These are phyloP conservation scores for Prionace glauca DNA, from an alignment of 2,797 vertebrate genomes.

Conservation along the genomic window DNA sequence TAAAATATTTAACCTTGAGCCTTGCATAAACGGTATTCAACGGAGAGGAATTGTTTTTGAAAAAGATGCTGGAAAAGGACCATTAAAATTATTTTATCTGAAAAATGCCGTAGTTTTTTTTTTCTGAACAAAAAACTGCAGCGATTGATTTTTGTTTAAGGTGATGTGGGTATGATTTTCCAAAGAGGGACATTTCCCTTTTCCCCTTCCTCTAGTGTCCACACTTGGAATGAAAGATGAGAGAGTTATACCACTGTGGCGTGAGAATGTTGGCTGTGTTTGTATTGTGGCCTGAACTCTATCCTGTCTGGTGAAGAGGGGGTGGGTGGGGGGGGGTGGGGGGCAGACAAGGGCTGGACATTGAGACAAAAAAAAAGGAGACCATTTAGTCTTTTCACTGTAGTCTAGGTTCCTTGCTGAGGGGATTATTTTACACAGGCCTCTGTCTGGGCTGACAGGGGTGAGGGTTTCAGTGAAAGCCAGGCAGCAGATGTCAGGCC, in stretches of 20 bases:
- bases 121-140: not conserved
- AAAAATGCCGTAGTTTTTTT: not conserved
- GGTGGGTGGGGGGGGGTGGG: slow-evolving; percentile 31
- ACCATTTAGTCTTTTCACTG: slow-evolving; percentile 62
- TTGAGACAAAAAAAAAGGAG: slow-evolving; percentile 50
- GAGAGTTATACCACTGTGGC: slow-evolving; percentile 47
- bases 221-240: slow-evolving; percentile 42
- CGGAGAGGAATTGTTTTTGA: not conserved
- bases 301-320: slow-evolving; percentile 41
- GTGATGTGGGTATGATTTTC: not conserved
- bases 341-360: slow-evolving; percentile 52
- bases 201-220: slow-evolving; percentile 40
- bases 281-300: slow-evolving; percentile 50
- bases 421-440: slow-evolving; percentile 61
- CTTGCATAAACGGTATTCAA: not conserved
- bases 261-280: slow-evolving; percentile 53
- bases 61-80: not conserved
- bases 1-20: not conserved
- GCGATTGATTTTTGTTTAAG: not conserved
- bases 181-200: not conserved
- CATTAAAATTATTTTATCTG: not conserved
- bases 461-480: slow-evolving; percentile 60
- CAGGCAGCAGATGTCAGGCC: slow-evolving; percentile 69
- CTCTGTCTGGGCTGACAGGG: slow-evolving; percentile 60
- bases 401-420: slow-evolving; percentile 63